Conservation (phyloP, 2,888 invertebrate species). For the Chrysotoxum bicinctum region DNA sequence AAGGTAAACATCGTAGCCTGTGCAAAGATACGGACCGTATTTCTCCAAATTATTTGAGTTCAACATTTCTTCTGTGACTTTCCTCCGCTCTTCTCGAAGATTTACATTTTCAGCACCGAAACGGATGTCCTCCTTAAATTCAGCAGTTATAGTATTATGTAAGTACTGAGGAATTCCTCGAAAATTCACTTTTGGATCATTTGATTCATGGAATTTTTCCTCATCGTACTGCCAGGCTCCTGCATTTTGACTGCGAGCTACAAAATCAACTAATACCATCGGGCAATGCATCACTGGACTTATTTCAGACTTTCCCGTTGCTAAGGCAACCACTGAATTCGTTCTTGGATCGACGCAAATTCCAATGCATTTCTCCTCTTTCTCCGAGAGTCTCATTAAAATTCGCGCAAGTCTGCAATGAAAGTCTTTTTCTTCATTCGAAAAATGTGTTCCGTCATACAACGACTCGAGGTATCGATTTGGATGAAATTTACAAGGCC, state of each 20-base stretch:
- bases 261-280: slow-evolving; percentile 93
- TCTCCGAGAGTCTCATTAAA: slow-evolving; percentile 76
- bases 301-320: slow-evolving; percentile 81
- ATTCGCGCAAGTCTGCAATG: slow-evolving; percentile 85
- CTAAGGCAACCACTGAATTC: slow-evolving; percentile 86
- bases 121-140: slow-evolving; percentile 80
- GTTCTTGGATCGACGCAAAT: slow-evolving; percentile 89
- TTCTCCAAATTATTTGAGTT: slow-evolving; percentile 79
- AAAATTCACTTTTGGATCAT: slow-evolving; percentile 76
- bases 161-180: slow-evolving; percentile 82
- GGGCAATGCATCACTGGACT: slow-evolving; percentile 92
- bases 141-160: slow-evolving; percentile 79
- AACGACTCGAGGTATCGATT: slow-evolving; percentile 88
- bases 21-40: slow-evolving; percentile 90
- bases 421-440: slow-evolving; percentile 81
- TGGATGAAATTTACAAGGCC: slow-evolving; percentile 94
- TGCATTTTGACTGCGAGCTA: slow-evolving; percentile 89
- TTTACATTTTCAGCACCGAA: slow-evolving; percentile 82
- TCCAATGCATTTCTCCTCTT: slow-evolving; percentile 81
- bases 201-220: slow-evolving; percentile 75
- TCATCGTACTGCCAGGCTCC: slow-evolving; percentile 85
- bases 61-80: slow-evolving; percentile 28
- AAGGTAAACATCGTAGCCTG: slow-evolving; percentile 92
- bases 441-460: slow-evolving; percentile 85
- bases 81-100: background rate